Evolutionary conservation across 2,888 invertebrate genomes (phyloP).

Genomic region (Eristalis intricaria): DNA sequence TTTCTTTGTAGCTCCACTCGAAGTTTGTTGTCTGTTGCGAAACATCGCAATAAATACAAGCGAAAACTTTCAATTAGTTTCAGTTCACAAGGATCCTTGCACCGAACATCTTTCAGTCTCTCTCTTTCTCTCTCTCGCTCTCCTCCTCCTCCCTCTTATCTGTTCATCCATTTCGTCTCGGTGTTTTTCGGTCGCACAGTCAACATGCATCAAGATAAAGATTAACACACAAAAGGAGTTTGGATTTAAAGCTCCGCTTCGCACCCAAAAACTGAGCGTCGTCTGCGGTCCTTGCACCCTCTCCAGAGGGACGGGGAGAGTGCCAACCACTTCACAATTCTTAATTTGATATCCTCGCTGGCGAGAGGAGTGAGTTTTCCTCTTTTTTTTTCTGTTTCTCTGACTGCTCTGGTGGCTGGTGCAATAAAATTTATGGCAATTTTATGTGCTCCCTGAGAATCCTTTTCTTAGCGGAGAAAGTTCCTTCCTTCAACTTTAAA

Average conservation of each 20-base stretch:
- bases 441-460: constrained; percentile 28
- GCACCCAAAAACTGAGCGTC: background rate
- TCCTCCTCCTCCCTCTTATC: no score
- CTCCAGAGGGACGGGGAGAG: background rate
- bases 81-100: constrained; percentile 33
- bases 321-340: constrained; percentile 60
- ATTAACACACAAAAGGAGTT: constrained; percentile 23
- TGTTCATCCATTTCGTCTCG: no score
- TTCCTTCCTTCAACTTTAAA: constrained; percentile 37
- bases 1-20: constrained; percentile 15
- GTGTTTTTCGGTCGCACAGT: background rate
- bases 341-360: constrained; percentile 55
- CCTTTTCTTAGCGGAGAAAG: constrained; percentile 23
- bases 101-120: no score
- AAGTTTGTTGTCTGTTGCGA: constrained; percentile 15
- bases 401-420: background rate
- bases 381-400: constrained; percentile 7
- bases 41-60: constrained; percentile 61
- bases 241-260: constrained; percentile 1
- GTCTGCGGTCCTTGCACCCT: background rate
- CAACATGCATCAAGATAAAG: constrained; percentile 37
- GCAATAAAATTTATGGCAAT: constrained; percentile 56
- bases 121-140: background rate
- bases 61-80: constrained; percentile 69
- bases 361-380: constrained; percentile 2